Percentiles rank a stretch among this genome's conserved stretches.
phyloP scores from a whole-genome alignment of 2,797 vertebrate genomes.

The Pseudochromis fuscus region DNA sequence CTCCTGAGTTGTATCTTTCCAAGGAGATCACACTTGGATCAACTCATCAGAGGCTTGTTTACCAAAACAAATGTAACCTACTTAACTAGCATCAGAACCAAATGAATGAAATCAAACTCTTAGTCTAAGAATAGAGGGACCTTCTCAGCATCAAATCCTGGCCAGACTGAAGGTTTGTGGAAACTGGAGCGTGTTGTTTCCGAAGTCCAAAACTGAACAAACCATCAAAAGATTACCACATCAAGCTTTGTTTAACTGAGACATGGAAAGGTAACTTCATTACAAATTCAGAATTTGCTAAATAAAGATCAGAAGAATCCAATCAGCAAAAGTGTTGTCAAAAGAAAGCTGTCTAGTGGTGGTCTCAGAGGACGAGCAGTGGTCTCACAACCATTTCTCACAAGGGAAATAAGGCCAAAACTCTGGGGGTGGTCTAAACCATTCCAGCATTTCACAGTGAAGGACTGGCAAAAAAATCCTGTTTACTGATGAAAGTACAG shows the following conservation, averaged over 20 bases:
- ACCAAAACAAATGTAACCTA: background rate
- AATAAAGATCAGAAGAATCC: background rate
- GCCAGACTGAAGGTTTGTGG: slow-evolving; percentile 4
- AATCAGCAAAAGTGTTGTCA: background rate
- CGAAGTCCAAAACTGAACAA: slow-evolving; percentile 17
- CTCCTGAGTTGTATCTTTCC: background rate
- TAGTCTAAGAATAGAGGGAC: background rate
- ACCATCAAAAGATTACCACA: slow-evolving; percentile 22
- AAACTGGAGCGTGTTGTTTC: slow-evolving; percentile 7
- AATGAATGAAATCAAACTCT: slow-evolving; percentile 9
- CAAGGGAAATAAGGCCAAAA: background rate
- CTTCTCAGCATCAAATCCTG: slow-evolving; percentile 12
- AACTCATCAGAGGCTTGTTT: slow-evolving; percentile 3
- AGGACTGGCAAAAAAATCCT: slow-evolving; percentile 2
- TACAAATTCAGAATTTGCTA: slow-evolving; percentile 7
- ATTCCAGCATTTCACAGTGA: background rate
- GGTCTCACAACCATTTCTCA: slow-evolving; percentile 3
- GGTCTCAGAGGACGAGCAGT: slow-evolving; percentile 6
- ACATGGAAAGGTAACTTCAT: slow-evolving; percentile 13
- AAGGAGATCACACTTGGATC: background rate
- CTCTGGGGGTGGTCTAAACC: background rate
- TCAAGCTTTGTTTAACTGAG: slow-evolving; percentile 15
- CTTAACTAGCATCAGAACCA: slow-evolving; percentile 4
- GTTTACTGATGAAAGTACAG: background rate
- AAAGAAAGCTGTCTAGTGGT: background rate